Conservation (phyloP, 2,888 invertebrate species). For the Phortica okadai region DNA sequence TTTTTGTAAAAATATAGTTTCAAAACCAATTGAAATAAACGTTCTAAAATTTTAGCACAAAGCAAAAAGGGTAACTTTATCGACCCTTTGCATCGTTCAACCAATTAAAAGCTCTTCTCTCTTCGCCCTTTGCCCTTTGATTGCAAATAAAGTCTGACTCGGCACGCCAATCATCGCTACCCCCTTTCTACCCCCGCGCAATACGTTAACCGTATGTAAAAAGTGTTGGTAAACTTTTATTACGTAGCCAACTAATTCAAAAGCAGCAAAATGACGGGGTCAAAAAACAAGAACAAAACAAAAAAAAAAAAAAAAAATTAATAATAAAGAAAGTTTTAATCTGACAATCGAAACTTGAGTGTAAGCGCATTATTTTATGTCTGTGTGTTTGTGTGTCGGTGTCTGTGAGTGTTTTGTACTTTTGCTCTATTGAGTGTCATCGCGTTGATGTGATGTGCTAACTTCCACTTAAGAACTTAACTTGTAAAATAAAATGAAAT, state of each 20-base stretch:
- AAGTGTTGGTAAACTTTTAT: not conserved
- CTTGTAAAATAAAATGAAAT: constrained; percentile 68
- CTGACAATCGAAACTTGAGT: not conserved
- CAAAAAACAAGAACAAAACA: not conserved
- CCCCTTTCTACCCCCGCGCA: not conserved
- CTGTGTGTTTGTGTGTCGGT: not conserved
- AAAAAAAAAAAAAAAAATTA: constrained; percentile 10
- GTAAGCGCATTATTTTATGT: not conserved
- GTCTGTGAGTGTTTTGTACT: not conserved
- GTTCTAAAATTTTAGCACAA: too few relatives aligned
- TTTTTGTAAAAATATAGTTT: too few relatives aligned
- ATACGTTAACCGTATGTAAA: not conserved
- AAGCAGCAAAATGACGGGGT: not conserved
- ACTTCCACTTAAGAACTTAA: constrained; percentile 18
- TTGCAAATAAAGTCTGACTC: too few relatives aligned
- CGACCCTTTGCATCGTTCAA: too few relatives aligned
- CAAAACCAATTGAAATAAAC: too few relatives aligned
- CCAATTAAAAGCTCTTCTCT: too few relatives aligned
- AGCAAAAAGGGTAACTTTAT: too few relatives aligned
- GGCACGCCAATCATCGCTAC: not conserved
- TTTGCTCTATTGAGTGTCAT: constrained; percentile 4
- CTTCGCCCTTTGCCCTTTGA: too few relatives aligned
- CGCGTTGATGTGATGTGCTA: constrained; percentile 6
- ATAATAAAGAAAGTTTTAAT: constrained; percentile 13
- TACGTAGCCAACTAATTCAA: constrained; percentile 3